Evolutionary conservation across 2,888 invertebrate genomes (phyloP), one percentile per base, ranked within the genome.

Genomic region (Amphipyra tragopoginis): DNA sequence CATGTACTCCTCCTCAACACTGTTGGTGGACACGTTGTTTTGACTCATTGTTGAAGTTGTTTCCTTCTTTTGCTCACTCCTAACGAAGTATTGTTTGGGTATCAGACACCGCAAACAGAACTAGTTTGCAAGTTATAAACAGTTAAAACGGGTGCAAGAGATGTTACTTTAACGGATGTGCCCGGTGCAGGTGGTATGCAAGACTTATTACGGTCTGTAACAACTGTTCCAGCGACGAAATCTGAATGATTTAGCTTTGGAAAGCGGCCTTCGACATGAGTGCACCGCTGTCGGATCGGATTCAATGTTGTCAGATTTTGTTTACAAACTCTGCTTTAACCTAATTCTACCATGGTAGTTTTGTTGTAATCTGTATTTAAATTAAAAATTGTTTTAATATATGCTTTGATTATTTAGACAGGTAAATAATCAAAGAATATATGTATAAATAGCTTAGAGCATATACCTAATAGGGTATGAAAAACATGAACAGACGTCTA

Each of bases 1-100:
- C 82, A 95, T 92, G 92, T 96, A 97, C 92, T 98, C 97, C 54
- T 96, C 95, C 93, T 97, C 97, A 74, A 98, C 81, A 60, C 81
- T 87, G 77, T 84, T 89, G 33, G 77, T 71, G 82, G 62, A 52
- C 78, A 82, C 80, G 73, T 67, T 78, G 69, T 81, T 78, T 72
- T 65, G 67, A 61, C 74, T 68, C 75, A 79, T 75, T 62, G 48
- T 77, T 59, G 47, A 60, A 54, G 51, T 75, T 65, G 59, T 66
- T 63, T 49, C 62, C 53, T 58, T 67, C 67, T 57, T 55, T 44
- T 55, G 65, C 51, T 64, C 78, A 72, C 77, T 63, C 56, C 21
- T 21, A 59, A 63, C 55, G 50, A 75, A 76, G 66, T 77, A 64
- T 71, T 77, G 80, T 79, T 78, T 70, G 72, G 75, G 72, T 77